Conservation (phyloP, 2,797 vertebrate genomes). For the Cuculus canorus region DNA sequence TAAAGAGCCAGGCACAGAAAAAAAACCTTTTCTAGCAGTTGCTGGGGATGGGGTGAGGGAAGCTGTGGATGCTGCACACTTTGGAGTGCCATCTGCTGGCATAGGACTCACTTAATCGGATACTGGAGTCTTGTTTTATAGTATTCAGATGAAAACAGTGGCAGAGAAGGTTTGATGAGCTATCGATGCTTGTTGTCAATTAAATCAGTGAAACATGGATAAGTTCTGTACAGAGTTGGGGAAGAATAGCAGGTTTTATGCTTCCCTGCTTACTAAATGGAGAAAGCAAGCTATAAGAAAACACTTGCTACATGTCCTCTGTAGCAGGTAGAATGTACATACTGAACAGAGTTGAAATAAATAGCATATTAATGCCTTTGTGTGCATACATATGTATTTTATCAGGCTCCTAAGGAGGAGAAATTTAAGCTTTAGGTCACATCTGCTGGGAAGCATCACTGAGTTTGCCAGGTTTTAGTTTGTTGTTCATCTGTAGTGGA, state of each 20-base stretch:
- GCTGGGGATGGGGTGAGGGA: not conserved
- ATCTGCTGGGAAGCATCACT: not conserved
- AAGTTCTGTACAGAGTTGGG: not conserved
- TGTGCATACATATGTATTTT: not conserved
- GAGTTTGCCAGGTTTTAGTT: not conserved
- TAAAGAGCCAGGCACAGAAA: not conserved
- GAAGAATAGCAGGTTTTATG: not conserved
- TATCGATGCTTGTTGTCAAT: not conserved
- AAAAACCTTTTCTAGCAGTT: not conserved
- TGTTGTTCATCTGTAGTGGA: not conserved
- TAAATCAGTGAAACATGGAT: not conserved
- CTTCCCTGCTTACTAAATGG: not conserved
- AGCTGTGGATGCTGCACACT: not conserved
- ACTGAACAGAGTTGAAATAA: not conserved
- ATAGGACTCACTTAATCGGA: not conserved
- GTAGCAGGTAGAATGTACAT: not conserved
- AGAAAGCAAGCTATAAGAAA: not conserved
- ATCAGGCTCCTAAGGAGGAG: not conserved
- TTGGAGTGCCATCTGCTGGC: slow-evolving; percentile 61
- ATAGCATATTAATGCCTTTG: not conserved
- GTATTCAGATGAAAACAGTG: accelerated
- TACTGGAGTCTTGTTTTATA: not conserved
- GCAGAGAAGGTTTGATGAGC: not conserved
- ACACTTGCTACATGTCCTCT: not conserved
- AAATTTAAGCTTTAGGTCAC: not conserved